Conservation (phyloP, 1,140 invertebrate species). For the Parasteatoda tepidariorum region DNA sequence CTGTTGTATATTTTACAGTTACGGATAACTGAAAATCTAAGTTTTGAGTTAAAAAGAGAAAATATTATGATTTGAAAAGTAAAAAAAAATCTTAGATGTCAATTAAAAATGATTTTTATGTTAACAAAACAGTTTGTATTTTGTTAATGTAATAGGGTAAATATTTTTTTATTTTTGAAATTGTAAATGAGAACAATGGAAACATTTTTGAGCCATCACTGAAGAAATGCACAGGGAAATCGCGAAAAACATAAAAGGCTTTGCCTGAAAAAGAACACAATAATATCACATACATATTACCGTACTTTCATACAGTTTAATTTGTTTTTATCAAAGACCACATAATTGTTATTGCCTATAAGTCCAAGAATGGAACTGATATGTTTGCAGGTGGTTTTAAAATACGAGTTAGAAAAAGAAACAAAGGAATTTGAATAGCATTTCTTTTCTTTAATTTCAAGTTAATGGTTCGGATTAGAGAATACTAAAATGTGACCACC, state of each 20-base stretch:
- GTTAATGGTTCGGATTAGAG: slow-evolving; percentile 52
- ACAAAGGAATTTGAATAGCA: slow-evolving; percentile 34
- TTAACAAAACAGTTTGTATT: no score
- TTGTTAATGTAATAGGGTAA: no score
- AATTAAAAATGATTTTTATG: no score
- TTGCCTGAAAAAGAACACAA: slow-evolving; percentile 40
- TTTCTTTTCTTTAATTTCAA: slow-evolving; percentile 24
- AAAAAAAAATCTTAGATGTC: no score
- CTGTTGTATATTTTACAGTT: no score
- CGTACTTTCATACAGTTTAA: slow-evolving; percentile 54
- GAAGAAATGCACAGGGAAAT: slow-evolving; percentile 42
- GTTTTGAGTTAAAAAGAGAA: no score
- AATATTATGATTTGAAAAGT: no score
- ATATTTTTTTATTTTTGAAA: no score
- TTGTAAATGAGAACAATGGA: background rate
- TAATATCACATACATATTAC: slow-evolving; percentile 58
- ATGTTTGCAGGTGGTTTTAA: slow-evolving; percentile 55
- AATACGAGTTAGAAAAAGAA: slow-evolving; percentile 28
- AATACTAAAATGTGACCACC: background rate
- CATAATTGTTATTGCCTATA: slow-evolving; percentile 53
- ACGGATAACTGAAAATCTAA: no score
- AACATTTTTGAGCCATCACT: slow-evolving; percentile 37
- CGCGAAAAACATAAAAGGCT: slow-evolving; percentile 20
- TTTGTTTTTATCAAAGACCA: slow-evolving; percentile 59
- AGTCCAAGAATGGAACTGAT: slow-evolving; percentile 59